Base-by-base conservation (phyloP, 2,797 vertebrate species). In the Euthynnus affinis region DNA sequence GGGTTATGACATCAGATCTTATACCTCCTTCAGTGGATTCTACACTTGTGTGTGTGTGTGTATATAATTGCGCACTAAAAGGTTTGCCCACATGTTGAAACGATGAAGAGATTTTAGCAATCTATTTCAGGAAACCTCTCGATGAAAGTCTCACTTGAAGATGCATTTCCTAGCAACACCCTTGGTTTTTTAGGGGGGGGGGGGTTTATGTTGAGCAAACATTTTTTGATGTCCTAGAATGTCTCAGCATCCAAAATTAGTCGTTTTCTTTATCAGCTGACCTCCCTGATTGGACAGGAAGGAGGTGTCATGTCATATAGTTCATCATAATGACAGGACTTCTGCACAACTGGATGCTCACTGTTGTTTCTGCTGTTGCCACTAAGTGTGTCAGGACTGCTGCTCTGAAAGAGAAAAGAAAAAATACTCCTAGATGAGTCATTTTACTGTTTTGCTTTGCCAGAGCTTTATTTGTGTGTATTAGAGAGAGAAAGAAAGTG, bases 141-240 rank as follows among this genome's bases (percentile, higher is more conserved):
- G 18, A 46, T 73, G 20, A 53, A 72, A 34, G 34, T 52, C 51
- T 80, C 59, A 48, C 25, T 66, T 46, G 44, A 72, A 73, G 57
- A 49, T 75, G 48, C 27, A 72, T 82, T 37, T 60, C 67, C 71
- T 75, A 78, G 69, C 71, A 73, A 69, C 66, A 22, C 23, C n/a
- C 37, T 15, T 10, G 37, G 20, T 14, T 49, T 52, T 62, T 40
- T 78, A 34, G n/a, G n/a, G n/a, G n/a, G n/a, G n/a, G n/a, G n/a
- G n/a, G n/a, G n/a, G n/a, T n/a, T n/a, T n/a, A n/a, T 57, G 40
- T 48, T 3, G 10, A 10, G 37, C 37, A 37, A 37, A 37, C 37
- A 2, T 44, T 15, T 44, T 44, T 44, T 48, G 14, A 48, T 17
- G 44, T 48, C 44, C 17, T 17, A 48, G 15, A 48, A 6, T 48